phyloP scores from a whole-genome alignment of 2,888 invertebrate genomes.

The Notodromas monacha region DNA sequence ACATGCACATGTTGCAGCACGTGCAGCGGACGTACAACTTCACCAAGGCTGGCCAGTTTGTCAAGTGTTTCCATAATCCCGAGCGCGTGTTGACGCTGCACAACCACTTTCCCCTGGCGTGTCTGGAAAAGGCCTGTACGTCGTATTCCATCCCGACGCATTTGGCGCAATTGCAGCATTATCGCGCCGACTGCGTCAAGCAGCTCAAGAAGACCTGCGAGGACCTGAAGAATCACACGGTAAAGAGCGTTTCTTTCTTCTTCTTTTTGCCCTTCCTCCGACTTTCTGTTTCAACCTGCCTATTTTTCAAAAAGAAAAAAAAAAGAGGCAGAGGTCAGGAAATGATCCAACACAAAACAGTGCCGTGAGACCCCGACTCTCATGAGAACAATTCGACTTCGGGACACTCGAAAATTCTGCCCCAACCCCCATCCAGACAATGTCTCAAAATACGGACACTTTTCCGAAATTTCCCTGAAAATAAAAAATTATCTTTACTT shows the following conservation, averaged over 20 bases:
- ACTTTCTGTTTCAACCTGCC: too few species aligned
- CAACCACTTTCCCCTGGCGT: conserved; percentile 68
- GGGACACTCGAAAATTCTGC: too few species aligned
- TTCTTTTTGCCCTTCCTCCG: too few species aligned
- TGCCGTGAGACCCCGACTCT: too few species aligned
- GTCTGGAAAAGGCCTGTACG: conserved; percentile 40
- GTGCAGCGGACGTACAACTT: conserved; percentile 62
- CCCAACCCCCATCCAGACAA: too few species aligned
- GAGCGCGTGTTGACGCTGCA: conserved; percentile 56
- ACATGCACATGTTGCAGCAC: conserved; percentile 71
- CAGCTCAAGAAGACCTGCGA: conserved; percentile 50
- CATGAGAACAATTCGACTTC: too few species aligned
- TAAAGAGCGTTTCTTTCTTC: conserved; percentile 52
- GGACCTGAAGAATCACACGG: conserved; percentile 43
- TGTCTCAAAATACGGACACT: too few species aligned
- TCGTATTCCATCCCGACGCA: conserved; percentile 46
- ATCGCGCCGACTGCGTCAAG: conserved; percentile 64
- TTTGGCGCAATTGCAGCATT: conserved; percentile 67
- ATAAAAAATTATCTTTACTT: too few species aligned
- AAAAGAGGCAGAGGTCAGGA: too few species aligned
- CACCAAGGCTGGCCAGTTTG: conserved; percentile 67
- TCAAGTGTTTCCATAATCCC: conserved; percentile 75
- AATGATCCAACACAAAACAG: too few species aligned
- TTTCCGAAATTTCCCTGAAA: too few species aligned
- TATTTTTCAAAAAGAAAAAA: too few species aligned